Percentiles rank a stretch among this genome's conserved stretches.
These are phyloP conservation scores for Cyphomyrmex costatus DNA, from an alignment of 1,140 invertebrate genomes.

Conservation along the genomic window DNA sequence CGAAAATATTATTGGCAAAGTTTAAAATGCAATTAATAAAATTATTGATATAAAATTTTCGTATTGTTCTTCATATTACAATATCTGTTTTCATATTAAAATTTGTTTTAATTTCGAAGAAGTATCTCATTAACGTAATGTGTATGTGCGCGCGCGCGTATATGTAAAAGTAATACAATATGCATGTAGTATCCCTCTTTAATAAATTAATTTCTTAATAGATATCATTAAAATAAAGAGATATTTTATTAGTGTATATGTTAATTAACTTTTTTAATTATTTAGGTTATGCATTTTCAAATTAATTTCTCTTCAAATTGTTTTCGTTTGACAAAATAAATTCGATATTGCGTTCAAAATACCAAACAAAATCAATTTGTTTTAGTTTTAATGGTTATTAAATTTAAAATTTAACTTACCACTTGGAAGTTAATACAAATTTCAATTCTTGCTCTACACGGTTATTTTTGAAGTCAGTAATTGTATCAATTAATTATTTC, in stretches of 20 bases:
- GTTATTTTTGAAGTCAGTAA: background rate
- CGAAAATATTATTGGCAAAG: background rate
- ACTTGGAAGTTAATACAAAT: background rate
- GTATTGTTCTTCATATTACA: background rate
- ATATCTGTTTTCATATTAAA: background rate
- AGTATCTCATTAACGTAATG: constrained; percentile 20
- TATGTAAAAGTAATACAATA: background rate
- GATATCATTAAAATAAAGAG: background rate
- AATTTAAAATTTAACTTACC: background rate
- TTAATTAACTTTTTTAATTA: constrained; percentile 15
- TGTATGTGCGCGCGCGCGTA: background rate
- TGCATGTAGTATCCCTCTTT: background rate
- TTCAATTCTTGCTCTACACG: background rate
- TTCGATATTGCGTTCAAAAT: background rate
- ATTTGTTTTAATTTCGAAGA: constrained; percentile 7
- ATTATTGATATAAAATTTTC: background rate
- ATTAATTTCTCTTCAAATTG: background rate
- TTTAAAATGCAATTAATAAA: background rate
- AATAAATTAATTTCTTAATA: constrained; percentile 17
- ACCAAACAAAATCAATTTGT: constrained; percentile 5
- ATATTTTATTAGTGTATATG: constrained; percentile 2
- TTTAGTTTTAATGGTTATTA: background rate
- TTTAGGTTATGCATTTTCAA: background rate
- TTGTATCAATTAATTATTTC: background rate
- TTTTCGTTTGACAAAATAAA: background rate